Evolutionary conservation across 2,797 vertebrate species (phyloP).

Genomic region (Darevskia nairensis): DNA sequence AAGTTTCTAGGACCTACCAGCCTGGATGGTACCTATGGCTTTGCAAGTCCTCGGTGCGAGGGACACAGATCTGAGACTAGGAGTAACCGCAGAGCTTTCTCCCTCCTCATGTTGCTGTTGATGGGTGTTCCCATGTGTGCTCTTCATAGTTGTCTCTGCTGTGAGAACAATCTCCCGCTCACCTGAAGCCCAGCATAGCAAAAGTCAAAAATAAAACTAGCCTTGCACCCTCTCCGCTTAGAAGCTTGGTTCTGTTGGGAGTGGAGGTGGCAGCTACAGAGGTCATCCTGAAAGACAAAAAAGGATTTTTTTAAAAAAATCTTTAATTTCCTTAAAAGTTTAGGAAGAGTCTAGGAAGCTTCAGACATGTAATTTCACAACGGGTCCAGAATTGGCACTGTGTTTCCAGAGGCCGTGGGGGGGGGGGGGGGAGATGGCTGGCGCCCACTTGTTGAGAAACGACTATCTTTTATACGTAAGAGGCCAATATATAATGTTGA

Average conservation of each 20-base stretch:
- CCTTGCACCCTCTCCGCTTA: not conserved
- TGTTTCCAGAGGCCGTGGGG: too few species aligned
- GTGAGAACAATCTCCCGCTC: constrained; percentile 4
- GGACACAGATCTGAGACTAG: constrained; percentile 43
- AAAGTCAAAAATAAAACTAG: constrained; percentile 32
- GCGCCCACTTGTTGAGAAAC: too few species aligned
- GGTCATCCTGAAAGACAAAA: constrained; percentile 25
- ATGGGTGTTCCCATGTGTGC: constrained; percentile 35
- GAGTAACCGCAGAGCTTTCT: constrained; percentile 20
- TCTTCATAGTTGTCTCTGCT: constrained; percentile 33
- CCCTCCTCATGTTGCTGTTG: not conserved
- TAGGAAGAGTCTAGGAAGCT: not conserved
- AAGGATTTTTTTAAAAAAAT: not conserved
- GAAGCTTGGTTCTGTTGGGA: constrained; percentile 37
- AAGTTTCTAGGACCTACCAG: constrained; percentile 31
- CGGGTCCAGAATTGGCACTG: not conserved
- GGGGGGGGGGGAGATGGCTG: too few species aligned
- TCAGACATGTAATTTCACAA: not conserved
- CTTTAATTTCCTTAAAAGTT: not conserved
- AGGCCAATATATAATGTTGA: too few species aligned
- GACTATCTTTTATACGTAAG: too few species aligned
- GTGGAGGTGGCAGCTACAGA: not conserved
- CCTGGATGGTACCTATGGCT: constrained; percentile 9
- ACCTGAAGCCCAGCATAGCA: not conserved
- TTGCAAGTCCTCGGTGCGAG: constrained; percentile 40